Evolutionary conservation across 1,140 invertebrate genomes (phyloP).

Genomic region (Papilio xuthus): DNA sequence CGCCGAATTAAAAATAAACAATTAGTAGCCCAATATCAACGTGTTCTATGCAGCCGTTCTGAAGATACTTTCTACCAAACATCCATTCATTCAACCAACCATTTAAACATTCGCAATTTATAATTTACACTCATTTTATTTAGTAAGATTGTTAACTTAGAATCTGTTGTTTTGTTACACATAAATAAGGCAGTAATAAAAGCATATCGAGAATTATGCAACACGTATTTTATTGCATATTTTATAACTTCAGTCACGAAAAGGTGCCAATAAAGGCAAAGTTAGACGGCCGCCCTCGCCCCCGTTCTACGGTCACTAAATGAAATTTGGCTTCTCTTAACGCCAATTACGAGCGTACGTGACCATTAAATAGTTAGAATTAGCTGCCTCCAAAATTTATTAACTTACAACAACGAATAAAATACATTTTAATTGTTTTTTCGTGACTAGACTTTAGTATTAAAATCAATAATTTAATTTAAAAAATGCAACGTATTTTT

Average conservation of each 20-base stretch:
- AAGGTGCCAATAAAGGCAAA: constrained; percentile 35
- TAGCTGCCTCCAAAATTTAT: constrained; percentile 37
- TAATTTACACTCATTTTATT: too few relatives aligned
- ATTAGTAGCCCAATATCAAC: too few relatives aligned
- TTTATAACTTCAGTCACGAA: constrained; percentile 39
- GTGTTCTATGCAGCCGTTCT: too few relatives aligned
- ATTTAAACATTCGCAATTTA: too few relatives aligned
- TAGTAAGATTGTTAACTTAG: neutral
- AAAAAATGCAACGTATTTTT: too few relatives aligned
- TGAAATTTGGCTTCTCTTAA: constrained; percentile 54
- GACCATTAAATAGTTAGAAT: constrained; percentile 46
- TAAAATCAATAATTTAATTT: neutral
- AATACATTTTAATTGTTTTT: constrained; percentile 34
- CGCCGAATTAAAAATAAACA: too few relatives aligned
- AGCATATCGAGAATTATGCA: neutral
- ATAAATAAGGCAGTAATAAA: neutral
- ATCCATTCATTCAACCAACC: too few relatives aligned
- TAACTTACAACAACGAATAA: constrained; percentile 24
- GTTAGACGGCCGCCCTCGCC: constrained; percentile 44
- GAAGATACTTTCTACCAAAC: too few relatives aligned
- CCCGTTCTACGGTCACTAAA: constrained; percentile 46
- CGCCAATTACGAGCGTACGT: constrained; percentile 53
- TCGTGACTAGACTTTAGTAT: constrained; percentile 2
- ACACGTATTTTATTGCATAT: neutral
- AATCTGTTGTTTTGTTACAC: neutral